Percentiles rank a stretch among this genome's conserved stretches.
Conservation (phyloP, 2,113 vertebrate species). For the Aegithalos caudatus region DNA sequence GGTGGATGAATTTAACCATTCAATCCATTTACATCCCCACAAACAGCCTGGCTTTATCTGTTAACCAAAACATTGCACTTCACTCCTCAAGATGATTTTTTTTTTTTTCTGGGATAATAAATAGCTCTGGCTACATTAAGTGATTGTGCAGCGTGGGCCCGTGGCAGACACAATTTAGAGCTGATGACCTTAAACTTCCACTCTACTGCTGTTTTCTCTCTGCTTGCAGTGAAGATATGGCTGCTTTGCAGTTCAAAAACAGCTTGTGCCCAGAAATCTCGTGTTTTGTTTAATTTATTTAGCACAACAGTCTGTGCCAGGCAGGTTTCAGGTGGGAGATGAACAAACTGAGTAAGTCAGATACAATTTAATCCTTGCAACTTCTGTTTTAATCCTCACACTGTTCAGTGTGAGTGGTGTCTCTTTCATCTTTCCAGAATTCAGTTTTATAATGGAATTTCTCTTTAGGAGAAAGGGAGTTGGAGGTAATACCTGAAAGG, state of each 20-base stretch:
- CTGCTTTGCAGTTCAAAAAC: background rate
- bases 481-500: background rate
- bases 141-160: background rate
- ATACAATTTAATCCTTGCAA: background rate
- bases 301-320: background rate
- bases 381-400: background rate
- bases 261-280: background rate
- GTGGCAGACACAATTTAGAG: background rate
- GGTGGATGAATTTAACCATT: slow-evolving; percentile 51
- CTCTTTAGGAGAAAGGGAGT: background rate
- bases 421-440: background rate
- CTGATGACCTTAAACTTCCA: background rate
- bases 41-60: background rate
- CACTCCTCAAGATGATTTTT: slow-evolving; percentile 24
- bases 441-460: background rate
- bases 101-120: slow-evolving; percentile 20
- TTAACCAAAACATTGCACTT: slow-evolving; percentile 9
- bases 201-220: background rate
- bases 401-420: background rate
- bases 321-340: background rate
- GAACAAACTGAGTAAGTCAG: background rate
- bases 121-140: background rate
- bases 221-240: background rate
- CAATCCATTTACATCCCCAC: slow-evolving; percentile 3
- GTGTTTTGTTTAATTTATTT: background rate